Conservation (phyloP, 2,113 vertebrate species). For the Phaethornis superciliosus region DNA sequence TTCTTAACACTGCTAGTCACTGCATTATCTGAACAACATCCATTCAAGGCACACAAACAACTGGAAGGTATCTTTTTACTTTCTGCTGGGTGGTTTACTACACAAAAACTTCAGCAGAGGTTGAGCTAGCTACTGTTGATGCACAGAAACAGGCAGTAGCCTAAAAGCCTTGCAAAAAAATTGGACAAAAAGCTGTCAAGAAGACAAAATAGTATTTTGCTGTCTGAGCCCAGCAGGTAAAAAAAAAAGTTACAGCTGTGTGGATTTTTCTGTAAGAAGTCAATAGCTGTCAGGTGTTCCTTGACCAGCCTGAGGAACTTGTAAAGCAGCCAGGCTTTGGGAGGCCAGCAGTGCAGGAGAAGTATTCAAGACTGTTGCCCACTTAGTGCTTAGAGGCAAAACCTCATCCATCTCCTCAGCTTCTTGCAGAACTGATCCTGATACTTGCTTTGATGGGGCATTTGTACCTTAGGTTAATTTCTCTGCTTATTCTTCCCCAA, state of each 20-base stretch:
- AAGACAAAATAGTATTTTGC: neutral
- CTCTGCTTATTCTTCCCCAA: neutral
- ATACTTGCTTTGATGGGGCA: neutral
- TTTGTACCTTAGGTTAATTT: neutral
- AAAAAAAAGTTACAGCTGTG: neutral
- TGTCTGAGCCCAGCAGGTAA: neutral
- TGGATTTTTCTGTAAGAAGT: neutral
- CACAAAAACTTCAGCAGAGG: neutral
- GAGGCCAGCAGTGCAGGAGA: neutral
- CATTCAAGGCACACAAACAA: neutral
- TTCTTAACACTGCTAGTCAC: neutral
- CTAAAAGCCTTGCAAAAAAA: neutral
- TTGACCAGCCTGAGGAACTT: neutral
- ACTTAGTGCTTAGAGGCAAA: neutral
- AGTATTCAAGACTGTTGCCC: neutral
- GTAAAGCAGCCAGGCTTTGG: neutral
- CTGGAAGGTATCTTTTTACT: neutral
- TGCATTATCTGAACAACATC: fast-evolving
- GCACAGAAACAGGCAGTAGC: neutral
- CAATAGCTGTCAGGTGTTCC: neutral
- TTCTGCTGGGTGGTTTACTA: neutral
- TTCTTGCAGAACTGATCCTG: neutral
- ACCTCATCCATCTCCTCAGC: neutral
- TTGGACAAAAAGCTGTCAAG: neutral
- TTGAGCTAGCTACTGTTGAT: neutral